Evolutionary conservation across 2,113 vertebrate species (phyloP).

Genomic region (Gracilinanus agilis): DNA sequence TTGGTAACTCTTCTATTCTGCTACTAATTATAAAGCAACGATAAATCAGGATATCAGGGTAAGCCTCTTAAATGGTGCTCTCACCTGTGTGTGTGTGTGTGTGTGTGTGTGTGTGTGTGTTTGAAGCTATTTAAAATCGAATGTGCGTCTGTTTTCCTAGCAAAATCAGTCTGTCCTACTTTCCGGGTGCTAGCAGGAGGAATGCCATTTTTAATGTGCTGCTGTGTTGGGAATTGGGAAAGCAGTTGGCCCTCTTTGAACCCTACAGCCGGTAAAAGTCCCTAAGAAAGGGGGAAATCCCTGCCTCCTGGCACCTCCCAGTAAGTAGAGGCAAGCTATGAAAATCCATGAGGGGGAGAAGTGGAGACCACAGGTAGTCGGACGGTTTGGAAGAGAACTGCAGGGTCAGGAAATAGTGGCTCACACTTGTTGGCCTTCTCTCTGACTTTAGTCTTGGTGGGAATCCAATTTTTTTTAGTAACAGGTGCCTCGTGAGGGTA

Average conservation of each 20-base stretch:
- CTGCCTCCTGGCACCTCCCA: neutral
- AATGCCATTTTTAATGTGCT: neutral
- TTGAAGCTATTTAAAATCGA: neutral
- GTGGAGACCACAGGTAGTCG: neutral
- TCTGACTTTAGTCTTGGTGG: neutral
- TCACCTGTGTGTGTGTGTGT: neutral
- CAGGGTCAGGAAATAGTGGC: neutral
- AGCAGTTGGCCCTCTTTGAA: neutral
- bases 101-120: neutral
- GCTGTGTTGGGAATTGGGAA: neutral
- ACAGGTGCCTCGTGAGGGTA: conserved; percentile 52
- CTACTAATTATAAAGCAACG: neutral
- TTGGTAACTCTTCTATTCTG: neutral
- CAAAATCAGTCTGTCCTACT: neutral
- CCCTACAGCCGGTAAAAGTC: neutral
- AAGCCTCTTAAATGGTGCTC: neutral
- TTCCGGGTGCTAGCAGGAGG: accelerated
- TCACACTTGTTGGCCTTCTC: too few relatives aligned
- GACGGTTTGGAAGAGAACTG: conserved; percentile 15
- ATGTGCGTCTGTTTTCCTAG: neutral
- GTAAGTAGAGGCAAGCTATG: neutral
- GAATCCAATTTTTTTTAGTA: neutral
- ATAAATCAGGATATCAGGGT: neutral
- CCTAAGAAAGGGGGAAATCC: neutral
- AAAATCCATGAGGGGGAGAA: neutral